Base-by-base conservation (phyloP, 2,797 vertebrate genomes). In the Ctenopoma kingsleyae region DNA sequence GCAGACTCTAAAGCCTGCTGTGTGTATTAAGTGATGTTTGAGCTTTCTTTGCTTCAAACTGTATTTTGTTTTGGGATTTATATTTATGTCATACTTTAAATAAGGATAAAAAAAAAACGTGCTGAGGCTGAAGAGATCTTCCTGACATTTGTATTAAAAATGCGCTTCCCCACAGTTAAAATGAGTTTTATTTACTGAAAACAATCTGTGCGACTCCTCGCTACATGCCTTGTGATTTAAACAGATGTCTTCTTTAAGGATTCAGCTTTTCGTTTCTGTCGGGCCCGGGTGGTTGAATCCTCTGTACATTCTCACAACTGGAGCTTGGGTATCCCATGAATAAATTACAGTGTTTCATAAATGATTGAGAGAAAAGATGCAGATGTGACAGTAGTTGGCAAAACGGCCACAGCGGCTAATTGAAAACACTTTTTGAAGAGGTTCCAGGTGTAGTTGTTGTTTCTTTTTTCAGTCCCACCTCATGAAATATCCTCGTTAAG, bases 271-370 rank as follows among this genome's bases (percentile, higher is more conserved):
- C 67, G 51, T 73, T 8, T 5, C 9, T 19, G 44, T 54, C 59
- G 5, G 16, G 55, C 48, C 3, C 1, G 2, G n/a, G 30, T 32
- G 49, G 63, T 60, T 25, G 47, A 70, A 67, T 25, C 41, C 27
- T 65, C 74, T 25, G 1, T 56, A 67, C 63, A 27, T 70, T 71
- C 80, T 73, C 75, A 53, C 76, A 44, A 76, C 74, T 63, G 48
- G 40, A 67, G 67, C 63, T 58, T 53, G 55, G 78, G 71, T 43
- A n/a, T 41, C 27, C 49, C 72, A 80, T 90, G 69, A 92, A 90
- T 90, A 86, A 92, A 82, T 89, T n/a, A 90, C 62, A 51, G 51
- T 23, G 52, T 56, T 87, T 82, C 78, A 88, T 91, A 81, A 91
- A 88, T 88, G 82, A 92, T 89, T 60, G 76, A 69, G 79, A 74